Evolutionary conservation across 1,140 invertebrate genomes (phyloP).

Genomic region (Drusus annulatus): DNA sequence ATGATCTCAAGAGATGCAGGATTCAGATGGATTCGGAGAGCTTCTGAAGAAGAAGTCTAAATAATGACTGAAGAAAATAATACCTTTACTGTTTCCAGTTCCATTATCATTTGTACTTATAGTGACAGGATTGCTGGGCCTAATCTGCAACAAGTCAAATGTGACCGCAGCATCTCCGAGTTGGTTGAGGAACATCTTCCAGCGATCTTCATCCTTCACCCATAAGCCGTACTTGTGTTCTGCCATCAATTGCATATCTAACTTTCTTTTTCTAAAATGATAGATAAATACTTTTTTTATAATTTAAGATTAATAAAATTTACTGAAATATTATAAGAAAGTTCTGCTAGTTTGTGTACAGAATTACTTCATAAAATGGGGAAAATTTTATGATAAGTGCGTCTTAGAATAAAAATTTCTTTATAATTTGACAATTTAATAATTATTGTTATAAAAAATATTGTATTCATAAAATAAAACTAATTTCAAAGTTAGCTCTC

Average conservation of each 20-base stretch:
- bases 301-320: not conserved
- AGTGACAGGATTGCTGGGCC: conserved; percentile 70
- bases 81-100: conserved; percentile 66
- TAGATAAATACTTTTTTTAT: conserved; percentile 6
- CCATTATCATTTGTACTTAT: conserved; percentile 64
- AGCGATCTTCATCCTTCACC: conserved; percentile 65
- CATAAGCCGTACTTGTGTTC: conserved; percentile 75
- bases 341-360: too few species aligned
- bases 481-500: too few species aligned
- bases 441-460: too few species aligned
- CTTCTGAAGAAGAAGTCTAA: too few species aligned
- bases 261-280: conserved; percentile 69
- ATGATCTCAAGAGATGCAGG: too few species aligned
- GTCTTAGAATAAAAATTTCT: too few species aligned
- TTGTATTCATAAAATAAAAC: too few species aligned
- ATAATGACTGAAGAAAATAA: not conserved
- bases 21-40: too few species aligned
- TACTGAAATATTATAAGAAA: too few species aligned
- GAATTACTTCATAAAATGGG: too few species aligned
- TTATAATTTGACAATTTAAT: too few species aligned
- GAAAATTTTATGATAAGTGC: too few species aligned
- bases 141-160: conserved; percentile 78
- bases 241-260: conserved; percentile 74
- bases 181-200: conserved; percentile 67
- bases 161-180: conserved; percentile 75